These are phyloP conservation scores for Anthonomus grandis DNA, from an alignment of 1,140 invertebrate genomes.

Conservation along the genomic window DNA sequence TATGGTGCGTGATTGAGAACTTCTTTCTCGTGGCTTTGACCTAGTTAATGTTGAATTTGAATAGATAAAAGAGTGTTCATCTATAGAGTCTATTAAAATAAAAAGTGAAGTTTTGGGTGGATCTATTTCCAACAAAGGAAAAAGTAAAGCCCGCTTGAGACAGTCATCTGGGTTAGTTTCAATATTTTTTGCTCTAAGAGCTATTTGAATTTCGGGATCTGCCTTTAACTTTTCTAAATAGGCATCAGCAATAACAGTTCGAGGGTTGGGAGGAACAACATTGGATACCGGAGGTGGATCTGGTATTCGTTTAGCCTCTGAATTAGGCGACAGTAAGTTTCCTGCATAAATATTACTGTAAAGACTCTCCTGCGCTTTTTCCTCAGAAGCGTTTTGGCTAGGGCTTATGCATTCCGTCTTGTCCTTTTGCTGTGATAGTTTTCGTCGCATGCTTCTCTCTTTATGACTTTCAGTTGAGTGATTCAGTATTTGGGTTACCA, in stretches of 20 bases:
- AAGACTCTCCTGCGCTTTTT: conserved; percentile 37
- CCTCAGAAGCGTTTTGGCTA: conserved; percentile 30
- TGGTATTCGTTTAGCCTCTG: conserved; percentile 31
- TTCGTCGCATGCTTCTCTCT: conserved; percentile 42
- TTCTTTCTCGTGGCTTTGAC: conserved; percentile 50
- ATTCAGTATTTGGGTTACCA: conserved; percentile 77
- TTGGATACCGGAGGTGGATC: conserved; percentile 54
- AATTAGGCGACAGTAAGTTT: conserved; percentile 34
- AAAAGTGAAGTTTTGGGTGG: conserved; percentile 80
- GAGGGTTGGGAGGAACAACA: conserved; percentile 59
- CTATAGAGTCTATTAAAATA: conserved; percentile 87
- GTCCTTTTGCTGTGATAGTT: conserved; percentile 36
- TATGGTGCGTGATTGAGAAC: conserved; percentile 65
- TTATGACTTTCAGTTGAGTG: conserved; percentile 54
- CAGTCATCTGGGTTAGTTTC: conserved; percentile 86
- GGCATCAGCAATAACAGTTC: conserved; percentile 68
- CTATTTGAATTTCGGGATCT: conserved; percentile 73
- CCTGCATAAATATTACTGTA: conserved; percentile 43
- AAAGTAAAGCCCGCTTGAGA: conserved; percentile 82
- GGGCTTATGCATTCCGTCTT: conserved; percentile 19
- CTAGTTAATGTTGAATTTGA: conserved; percentile 48
- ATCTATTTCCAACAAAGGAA: conserved; percentile 80
- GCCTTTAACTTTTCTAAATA: conserved; percentile 76
- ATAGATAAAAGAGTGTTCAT: conserved; percentile 62
- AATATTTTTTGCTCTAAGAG: conserved; percentile 66